These are phyloP conservation scores for Drosophila simulans DNA, from an alignment of 1,140 invertebrate genomes.

Conservation along the genomic window DNA sequence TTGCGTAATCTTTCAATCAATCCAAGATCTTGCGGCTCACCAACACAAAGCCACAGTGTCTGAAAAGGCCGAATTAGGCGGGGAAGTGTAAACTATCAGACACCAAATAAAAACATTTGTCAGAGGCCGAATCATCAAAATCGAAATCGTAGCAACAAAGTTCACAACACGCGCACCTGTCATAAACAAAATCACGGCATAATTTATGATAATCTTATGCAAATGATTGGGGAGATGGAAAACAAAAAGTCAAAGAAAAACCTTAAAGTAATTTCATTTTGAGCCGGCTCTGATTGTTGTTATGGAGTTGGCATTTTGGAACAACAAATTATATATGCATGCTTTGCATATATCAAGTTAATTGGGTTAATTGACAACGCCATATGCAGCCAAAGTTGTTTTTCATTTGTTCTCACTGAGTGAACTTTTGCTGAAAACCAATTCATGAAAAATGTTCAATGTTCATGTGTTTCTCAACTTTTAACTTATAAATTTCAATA, in stretches of 20 bases:
- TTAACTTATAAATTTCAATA: slow-evolving; percentile 7
- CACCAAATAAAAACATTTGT: slow-evolving; percentile 56
- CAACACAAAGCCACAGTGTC: slow-evolving; percentile 10
- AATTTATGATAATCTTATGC: slow-evolving; percentile 76
- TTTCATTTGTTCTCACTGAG: slow-evolving; percentile 20
- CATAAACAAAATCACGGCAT: slow-evolving; percentile 69
- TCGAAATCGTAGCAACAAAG: slow-evolving; percentile 24
- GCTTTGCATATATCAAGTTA: slow-evolving; percentile 76
- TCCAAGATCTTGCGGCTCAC: slow-evolving; percentile 6
- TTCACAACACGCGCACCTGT: slow-evolving; percentile 56
- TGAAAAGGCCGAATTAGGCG: slow-evolving; percentile 19
- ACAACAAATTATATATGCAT: slow-evolving; percentile 67
- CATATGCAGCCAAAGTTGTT: slow-evolving; percentile 39
- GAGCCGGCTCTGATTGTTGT: not conserved
- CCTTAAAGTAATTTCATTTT: slow-evolving; percentile 34
- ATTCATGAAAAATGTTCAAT: slow-evolving; percentile 7
- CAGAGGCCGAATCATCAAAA: slow-evolving; percentile 26
- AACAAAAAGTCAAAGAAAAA: slow-evolving; percentile 34
- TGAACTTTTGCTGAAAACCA: slow-evolving; percentile 10
- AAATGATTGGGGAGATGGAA: slow-evolving; percentile 27
- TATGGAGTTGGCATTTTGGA: slow-evolving; percentile 26
- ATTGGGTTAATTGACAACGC: slow-evolving; percentile 72
- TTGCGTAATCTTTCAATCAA: slow-evolving; percentile 72
- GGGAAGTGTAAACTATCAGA: slow-evolving; percentile 49
- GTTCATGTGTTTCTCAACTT: not conserved